Conservation (phyloP, 1,140 invertebrate genomes). For the Drosophila orena region DNA sequence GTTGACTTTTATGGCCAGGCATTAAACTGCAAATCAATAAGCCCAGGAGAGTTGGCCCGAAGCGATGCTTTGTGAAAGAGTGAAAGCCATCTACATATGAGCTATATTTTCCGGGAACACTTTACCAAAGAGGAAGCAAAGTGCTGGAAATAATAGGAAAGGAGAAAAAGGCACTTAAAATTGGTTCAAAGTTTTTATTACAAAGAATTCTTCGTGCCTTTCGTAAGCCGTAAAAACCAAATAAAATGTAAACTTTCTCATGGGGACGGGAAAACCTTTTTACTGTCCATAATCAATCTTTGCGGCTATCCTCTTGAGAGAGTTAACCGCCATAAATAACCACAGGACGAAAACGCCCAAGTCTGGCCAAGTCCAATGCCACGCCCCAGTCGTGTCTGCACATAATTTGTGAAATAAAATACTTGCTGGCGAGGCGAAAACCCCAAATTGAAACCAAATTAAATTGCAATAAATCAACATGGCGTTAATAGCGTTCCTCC, state of each 20-base stretch:
- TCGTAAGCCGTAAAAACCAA: constrained; percentile 45
- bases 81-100: constrained; percentile 13
- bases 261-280: constrained; percentile 27
- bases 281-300: constrained; percentile 48
- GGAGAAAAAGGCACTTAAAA: constrained; percentile 20
- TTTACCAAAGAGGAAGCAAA: constrained; percentile 8
- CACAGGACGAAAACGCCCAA: constrained; percentile 30
- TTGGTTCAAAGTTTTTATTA: constrained; percentile 28
- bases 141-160: constrained; percentile 25
- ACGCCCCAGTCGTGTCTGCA: constrained; percentile 74
- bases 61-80: constrained; percentile 5
- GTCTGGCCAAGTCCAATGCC: constrained; percentile 30
- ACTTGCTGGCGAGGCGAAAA: constrained; percentile 49
- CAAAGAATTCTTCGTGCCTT: not conserved
- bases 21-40: constrained; percentile 37
- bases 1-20: constrained; percentile 27
- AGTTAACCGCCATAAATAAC: constrained; percentile 64
- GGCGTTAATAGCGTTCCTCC: constrained; percentile 73
- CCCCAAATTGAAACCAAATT: constrained; percentile 79
- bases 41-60: constrained; percentile 6
- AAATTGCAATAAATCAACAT: constrained; percentile 80
- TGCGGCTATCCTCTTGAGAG: constrained; percentile 6
- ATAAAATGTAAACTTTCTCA: constrained; percentile 46
- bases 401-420: constrained; percentile 80
- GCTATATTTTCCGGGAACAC: constrained; percentile 8